Conservation (phyloP, 1,140 invertebrate species). For the Pseudomyrmex sp. region DNA sequence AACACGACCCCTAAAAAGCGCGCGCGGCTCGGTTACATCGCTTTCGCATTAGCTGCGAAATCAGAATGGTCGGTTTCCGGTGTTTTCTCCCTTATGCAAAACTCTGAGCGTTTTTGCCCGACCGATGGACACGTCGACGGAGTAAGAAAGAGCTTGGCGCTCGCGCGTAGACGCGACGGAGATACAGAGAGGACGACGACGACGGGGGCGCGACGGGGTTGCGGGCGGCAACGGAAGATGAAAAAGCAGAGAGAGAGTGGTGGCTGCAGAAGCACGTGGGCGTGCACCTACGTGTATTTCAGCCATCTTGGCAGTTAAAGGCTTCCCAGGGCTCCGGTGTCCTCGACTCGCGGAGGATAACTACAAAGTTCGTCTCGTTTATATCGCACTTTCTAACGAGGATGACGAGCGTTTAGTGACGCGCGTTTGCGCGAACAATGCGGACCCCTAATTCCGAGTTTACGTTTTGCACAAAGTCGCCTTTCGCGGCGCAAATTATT, state of each 20-base stretch:
- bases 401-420: neutral
- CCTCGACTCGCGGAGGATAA: constrained; percentile 51
- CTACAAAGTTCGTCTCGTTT: constrained; percentile 53
- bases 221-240: constrained; percentile 31
- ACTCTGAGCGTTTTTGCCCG: constrained; percentile 56
- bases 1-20: constrained; percentile 33
- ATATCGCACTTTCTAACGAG: constrained; percentile 7
- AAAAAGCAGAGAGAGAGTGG: constrained; percentile 64
- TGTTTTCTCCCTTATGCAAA: constrained; percentile 72
- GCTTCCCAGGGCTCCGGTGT: constrained; percentile 33
- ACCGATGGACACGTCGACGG: constrained; percentile 33
- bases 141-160: constrained; percentile 37
- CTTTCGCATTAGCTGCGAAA: constrained; percentile 66
- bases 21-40: constrained; percentile 56
- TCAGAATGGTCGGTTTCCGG: constrained; percentile 18
- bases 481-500: neutral
- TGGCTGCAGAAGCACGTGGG: constrained; percentile 75
- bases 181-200: neutral
- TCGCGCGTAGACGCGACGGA: neutral
- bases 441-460: too few species aligned
- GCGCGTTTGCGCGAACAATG: neutral
- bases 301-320: constrained; percentile 70
- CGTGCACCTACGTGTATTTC: constrained; percentile 68
- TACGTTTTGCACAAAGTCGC: neutral
- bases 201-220: constrained; percentile 1